phyloP scores from a whole-genome alignment of 64 coral and sea anemone genomes.

The Stichodactyla helianthus region DNA sequence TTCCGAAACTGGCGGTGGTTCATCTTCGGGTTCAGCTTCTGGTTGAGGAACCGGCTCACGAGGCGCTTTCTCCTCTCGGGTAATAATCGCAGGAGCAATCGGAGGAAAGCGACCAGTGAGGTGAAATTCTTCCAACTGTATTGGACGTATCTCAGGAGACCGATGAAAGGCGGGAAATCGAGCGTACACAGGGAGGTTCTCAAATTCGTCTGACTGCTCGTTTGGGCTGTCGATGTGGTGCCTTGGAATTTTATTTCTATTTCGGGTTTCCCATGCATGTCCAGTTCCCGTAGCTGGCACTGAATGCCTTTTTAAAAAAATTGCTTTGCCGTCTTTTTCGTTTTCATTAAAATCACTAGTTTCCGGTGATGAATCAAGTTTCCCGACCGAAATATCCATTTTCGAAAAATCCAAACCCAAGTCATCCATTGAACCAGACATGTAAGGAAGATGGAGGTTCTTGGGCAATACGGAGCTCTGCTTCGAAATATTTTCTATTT shows the following conservation, averaged over 20 bases:
- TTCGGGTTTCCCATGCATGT: slow-evolving; percentile 3
- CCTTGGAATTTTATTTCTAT: background rate
- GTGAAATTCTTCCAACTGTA: background rate
- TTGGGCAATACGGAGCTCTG: background rate
- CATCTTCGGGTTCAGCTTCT: slow-evolving; percentile 14
- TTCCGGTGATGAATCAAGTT: background rate
- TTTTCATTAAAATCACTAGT: background rate
- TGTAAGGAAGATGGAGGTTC: slow-evolving; percentile 7
- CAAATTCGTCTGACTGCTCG: background rate
- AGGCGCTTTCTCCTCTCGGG: background rate
- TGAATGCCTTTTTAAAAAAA: background rate
- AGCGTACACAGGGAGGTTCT: background rate
- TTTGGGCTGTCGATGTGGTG: background rate
- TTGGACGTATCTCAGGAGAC: background rate
- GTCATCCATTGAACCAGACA: background rate
- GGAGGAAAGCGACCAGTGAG: background rate
- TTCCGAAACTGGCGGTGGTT: slow-evolving; percentile 4
- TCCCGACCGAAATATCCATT: slow-evolving; percentile 2
- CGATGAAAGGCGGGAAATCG: background rate
- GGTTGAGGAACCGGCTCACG: background rate
- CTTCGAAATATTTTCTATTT: slow-evolving; percentile 5
- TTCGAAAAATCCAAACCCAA: slow-evolving; percentile 9
- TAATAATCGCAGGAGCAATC: background rate
- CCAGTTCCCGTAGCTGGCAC: background rate
- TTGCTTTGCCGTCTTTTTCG: background rate